Evolutionary conservation across 1,140 invertebrate genomes (phyloP).

Genomic region (Venturia canescens): DNA sequence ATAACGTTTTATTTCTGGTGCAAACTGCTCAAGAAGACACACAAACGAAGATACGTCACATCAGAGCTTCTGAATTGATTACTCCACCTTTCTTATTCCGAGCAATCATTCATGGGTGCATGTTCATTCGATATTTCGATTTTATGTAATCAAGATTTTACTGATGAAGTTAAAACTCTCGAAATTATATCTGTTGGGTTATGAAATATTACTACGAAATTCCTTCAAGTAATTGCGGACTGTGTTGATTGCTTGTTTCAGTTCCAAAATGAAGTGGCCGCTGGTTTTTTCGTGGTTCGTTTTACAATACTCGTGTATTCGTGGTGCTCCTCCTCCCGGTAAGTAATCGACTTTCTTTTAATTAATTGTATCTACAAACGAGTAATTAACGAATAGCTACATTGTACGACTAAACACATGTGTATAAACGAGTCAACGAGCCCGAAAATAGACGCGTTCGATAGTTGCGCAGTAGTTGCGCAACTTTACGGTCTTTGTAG

Average conservation of each 20-base stretch:
- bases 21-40: not conserved
- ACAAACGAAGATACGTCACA: not conserved
- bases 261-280: conserved; percentile 73
- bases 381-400: too few relatives aligned
- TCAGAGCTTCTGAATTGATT: not conserved
- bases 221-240: too few relatives aligned
- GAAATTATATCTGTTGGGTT: too few relatives aligned
- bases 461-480: not conserved
- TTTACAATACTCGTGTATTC: conserved; percentile 66
- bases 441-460: not conserved
- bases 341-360: conserved; percentile 47
- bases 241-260: conserved; percentile 54
- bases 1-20: not conserved
- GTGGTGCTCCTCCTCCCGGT: conserved; percentile 66
- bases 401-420: too few relatives aligned
- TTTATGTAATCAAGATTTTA: too few relatives aligned
- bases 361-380: not conserved
- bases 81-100: not conserved
- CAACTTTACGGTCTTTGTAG: not conserved
- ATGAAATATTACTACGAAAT: too few relatives aligned
- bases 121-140: not conserved
- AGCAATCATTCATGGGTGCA: not conserved
- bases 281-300: conserved; percentile 67
- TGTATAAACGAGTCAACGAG: too few relatives aligned
- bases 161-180: too few relatives aligned